phyloP scores from a whole-genome alignment of 2,797 vertebrate species.

The Urosaurus nigricauda region DNA sequence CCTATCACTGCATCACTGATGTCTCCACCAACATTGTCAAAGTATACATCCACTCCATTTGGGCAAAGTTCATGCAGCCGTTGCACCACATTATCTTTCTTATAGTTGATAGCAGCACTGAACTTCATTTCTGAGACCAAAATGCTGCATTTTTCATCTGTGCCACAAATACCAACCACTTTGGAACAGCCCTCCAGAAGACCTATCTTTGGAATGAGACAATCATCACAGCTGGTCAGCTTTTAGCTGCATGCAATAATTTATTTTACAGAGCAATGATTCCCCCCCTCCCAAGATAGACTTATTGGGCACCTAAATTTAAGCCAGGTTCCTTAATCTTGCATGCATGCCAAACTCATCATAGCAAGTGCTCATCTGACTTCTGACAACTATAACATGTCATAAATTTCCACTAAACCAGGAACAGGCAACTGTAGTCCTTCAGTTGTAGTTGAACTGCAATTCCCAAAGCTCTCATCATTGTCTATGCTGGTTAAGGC shows the following conservation, averaged over 20 bases:
- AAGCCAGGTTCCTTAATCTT: background rate
- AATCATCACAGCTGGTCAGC: background rate
- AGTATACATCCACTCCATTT: conserved; percentile 91
- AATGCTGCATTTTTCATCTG: conserved; percentile 88
- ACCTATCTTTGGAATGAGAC: conserved; percentile 82
- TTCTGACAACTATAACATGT: background rate
- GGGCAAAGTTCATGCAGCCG: conserved; percentile 87
- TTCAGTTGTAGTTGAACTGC: too few relatives aligned
- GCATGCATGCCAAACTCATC: background rate
- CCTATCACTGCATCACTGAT: conserved; percentile 90
- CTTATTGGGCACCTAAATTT: too few relatives aligned
- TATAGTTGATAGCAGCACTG: conserved; percentile 91
- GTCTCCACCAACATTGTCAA: conserved; percentile 95
- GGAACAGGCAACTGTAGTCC: too few relatives aligned
- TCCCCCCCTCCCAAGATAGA: background rate
- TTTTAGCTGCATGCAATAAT: background rate
- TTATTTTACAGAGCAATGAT: background rate
- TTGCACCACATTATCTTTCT: conserved; percentile 79
- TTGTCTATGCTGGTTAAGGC: too few relatives aligned
- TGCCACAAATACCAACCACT: conserved; percentile 95
- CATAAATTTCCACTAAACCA: background rate
- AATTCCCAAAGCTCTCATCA: too few relatives aligned
- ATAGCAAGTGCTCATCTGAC: background rate
- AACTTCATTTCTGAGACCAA: conserved; percentile 91
- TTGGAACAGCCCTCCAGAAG: conserved; percentile 88